phyloP scores from a whole-genome alignment of 2,888 invertebrate genomes.

The Cerceris ruficornis region DNA sequence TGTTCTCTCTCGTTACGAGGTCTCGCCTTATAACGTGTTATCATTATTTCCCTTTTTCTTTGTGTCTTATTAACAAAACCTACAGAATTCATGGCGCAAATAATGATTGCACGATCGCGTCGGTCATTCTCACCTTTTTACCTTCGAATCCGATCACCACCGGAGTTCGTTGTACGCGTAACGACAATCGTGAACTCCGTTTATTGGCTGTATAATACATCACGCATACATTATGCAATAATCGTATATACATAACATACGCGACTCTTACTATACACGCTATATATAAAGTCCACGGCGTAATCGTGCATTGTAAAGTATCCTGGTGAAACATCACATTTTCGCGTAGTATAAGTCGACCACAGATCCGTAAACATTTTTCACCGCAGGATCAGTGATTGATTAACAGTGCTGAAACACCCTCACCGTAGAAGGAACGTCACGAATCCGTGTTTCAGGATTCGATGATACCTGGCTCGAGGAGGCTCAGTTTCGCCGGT shows the following conservation, averaged over 20 bases:
- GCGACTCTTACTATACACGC: conserved; percentile 8
- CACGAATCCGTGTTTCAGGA: conserved; percentile 64
- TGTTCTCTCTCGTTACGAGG: conserved; percentile 12
- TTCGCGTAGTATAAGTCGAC: conserved; percentile 20
- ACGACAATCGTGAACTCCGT: neutral
- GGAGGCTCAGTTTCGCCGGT: conserved; percentile 78
- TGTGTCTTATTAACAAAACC: neutral
- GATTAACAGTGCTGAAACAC: conserved; percentile 43
- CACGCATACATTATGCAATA: conserved; percentile 20
- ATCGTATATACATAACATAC: conserved; percentile 19
- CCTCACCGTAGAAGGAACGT: conserved; percentile 54
- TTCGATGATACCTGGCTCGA: conserved; percentile 80
- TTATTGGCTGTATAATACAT: conserved; percentile 13
- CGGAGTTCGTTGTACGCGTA: too few species aligned
- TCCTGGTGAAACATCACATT: neutral
- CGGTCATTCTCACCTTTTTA: neutral
- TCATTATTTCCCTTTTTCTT: neutral
- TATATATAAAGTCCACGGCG: conserved; percentile 16
- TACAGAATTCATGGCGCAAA: neutral
- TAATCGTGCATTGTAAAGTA: neutral
- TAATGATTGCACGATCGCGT: conserved; percentile 13
- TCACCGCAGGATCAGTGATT: conserved; percentile 34
- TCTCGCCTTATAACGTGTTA: neutral
- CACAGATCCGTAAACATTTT: conserved; percentile 30
- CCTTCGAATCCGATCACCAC: too few species aligned